Evolutionary conservation across 1,140 invertebrate genomes (phyloP).

Genomic region (Diploscapter pachys): DNA sequence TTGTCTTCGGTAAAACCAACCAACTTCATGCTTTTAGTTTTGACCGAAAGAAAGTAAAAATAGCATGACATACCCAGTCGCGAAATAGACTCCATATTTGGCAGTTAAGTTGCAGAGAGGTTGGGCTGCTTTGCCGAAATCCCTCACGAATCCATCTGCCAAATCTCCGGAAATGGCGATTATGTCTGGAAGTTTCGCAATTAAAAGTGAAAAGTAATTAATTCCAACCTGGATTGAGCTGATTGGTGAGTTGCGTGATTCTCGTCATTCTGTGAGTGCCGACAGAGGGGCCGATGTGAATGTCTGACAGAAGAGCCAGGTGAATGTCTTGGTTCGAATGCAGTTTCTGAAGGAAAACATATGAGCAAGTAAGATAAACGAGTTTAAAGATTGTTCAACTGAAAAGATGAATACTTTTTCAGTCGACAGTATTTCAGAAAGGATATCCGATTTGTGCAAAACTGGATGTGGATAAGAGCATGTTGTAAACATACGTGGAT

Average conservation of each 20-base stretch:
- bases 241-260: conserved; percentile 32
- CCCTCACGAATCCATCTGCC: conserved; percentile 34
- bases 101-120: conserved; percentile 30
- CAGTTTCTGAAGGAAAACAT: conserved; percentile 9
- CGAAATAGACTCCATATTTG: conserved; percentile 33
- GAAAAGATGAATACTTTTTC: neutral
- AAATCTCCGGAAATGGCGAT: conserved; percentile 38
- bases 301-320: conserved; percentile 30
- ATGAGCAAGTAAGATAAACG: neutral
- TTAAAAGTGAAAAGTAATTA: conserved; percentile 1
- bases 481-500: neutral
- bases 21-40: too few relatives aligned
- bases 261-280: conserved; percentile 23
- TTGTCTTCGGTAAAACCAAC: too few relatives aligned
- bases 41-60: neutral
- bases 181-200: conserved; percentile 20
- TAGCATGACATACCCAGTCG: conserved; percentile 18
- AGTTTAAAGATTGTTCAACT: neutral
- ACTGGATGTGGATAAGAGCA: neutral
- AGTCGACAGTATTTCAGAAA: neutral
- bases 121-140: conserved; percentile 27
- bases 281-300: conserved; percentile 37
- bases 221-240: conserved; percentile 30
- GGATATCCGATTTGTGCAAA: neutral
- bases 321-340: neutral